Evolutionary conservation across 2,888 invertebrate species (phyloP).

Genomic region (Idaea dimidiata): DNA sequence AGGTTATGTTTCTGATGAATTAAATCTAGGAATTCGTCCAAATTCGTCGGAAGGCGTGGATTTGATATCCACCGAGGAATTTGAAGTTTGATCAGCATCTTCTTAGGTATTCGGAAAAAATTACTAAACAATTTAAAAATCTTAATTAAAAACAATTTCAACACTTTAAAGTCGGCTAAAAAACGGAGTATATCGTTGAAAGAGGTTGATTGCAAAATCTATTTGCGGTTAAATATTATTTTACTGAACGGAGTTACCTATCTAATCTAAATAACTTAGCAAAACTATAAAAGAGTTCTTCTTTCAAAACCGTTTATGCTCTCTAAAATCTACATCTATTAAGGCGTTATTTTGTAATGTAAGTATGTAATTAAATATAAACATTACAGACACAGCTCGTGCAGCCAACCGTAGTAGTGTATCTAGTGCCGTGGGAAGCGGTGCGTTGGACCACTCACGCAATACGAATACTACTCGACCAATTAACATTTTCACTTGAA

Average conservation of each 20-base stretch:
- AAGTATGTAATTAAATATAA: not conserved
- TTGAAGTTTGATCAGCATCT: too few relatives aligned
- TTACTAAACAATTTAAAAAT: too few relatives aligned
- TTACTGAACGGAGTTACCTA: not conserved
- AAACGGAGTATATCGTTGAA: too few relatives aligned
- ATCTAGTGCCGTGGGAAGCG: conserved; percentile 38
- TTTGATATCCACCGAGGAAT: too few relatives aligned
- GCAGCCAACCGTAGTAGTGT: not conserved
- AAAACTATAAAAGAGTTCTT: not conserved
- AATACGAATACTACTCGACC: conserved; percentile 23
- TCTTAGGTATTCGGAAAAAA: too few relatives aligned
- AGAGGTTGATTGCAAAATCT: not conserved
- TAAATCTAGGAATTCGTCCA: too few relatives aligned
- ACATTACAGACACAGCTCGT: not conserved
- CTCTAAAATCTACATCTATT: not conserved
- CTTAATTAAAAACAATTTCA: too few relatives aligned
- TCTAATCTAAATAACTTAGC: not conserved
- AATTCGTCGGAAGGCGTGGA: too few relatives aligned
- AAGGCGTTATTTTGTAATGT: not conserved
- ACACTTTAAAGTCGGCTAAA: too few relatives aligned
- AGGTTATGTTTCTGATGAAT: too few relatives aligned
- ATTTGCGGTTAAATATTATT: not conserved
- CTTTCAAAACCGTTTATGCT: not conserved
- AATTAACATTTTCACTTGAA: conserved; percentile 25
- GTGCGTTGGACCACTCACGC: conserved; percentile 30